Evolutionary conservation across 2,797 vertebrate genomes (phyloP).

Genomic region (Gallinago solitaria): DNA sequence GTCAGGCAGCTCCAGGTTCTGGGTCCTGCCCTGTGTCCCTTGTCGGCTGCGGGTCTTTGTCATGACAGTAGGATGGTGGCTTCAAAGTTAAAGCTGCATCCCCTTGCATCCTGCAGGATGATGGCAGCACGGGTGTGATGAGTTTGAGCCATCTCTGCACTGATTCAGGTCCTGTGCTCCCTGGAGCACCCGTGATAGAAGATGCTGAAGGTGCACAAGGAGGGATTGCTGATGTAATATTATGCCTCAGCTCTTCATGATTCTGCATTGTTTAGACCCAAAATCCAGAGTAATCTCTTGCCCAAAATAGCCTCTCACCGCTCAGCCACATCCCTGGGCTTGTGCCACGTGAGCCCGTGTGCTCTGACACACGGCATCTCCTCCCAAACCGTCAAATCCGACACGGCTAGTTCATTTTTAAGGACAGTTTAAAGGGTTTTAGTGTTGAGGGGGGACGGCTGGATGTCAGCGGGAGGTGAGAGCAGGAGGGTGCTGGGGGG

Average conservation of each 20-base stretch:
- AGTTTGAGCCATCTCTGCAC: neutral
- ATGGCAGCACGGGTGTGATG: neutral
- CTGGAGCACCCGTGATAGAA: neutral
- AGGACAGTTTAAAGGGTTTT: neutral
- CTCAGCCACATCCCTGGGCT: neutral
- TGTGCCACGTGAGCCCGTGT: neutral
- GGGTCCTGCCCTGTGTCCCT: neutral
- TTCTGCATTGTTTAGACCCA: neutral
- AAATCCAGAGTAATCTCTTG: neutral
- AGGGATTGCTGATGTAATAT: neutral
- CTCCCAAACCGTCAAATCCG: neutral
- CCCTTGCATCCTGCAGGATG: neutral
- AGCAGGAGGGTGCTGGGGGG: neutral
- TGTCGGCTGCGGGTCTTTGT: neutral
- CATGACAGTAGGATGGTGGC: neutral
- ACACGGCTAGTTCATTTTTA: neutral
- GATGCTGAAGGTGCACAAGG: neutral
- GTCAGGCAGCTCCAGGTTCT: neutral
- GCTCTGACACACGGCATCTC: neutral
- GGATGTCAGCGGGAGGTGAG: neutral
- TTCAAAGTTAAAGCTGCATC: neutral
- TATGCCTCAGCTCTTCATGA: neutral
- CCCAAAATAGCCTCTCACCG: neutral
- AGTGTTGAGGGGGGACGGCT: neutral
- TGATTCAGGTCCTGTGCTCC: neutral